phyloP scores from a whole-genome alignment of 1,140 invertebrate species.

The Chlorops oryzae region DNA sequence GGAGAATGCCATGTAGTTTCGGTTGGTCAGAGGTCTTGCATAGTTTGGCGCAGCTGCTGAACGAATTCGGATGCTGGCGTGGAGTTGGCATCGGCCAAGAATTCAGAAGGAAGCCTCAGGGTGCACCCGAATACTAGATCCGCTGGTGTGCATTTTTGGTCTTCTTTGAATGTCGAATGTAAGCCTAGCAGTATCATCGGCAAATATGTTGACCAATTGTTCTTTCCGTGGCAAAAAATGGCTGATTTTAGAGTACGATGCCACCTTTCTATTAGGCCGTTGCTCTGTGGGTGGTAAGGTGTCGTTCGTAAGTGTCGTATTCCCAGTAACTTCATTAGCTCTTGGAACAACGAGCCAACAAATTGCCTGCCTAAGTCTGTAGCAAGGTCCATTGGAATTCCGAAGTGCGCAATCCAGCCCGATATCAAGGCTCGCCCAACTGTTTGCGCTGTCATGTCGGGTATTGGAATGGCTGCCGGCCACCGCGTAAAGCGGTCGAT shows the following conservation, averaged over 20 bases:
- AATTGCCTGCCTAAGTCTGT: conserved; percentile 45
- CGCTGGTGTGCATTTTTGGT: conserved; percentile 10
- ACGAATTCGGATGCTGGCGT: conserved; percentile 12
- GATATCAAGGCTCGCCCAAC: conserved; percentile 19
- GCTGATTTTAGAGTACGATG: conserved; percentile 47
- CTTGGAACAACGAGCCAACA: conserved; percentile 30
- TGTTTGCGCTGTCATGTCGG: conserved; percentile 39
- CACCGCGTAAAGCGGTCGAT: conserved; percentile 51
- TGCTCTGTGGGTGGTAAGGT: conserved; percentile 40
- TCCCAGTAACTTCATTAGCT: conserved; percentile 24
- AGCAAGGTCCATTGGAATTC: conserved; percentile 29
- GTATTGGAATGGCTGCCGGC: conserved; percentile 47
- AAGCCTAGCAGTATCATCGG: conserved; percentile 28
- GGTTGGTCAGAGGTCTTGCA: conserved; percentile 17
- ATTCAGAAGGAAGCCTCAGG: conserved; percentile 38
- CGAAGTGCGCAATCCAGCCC: conserved; percentile 35
- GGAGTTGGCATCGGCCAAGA: conserved; percentile 21
- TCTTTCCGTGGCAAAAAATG: conserved; percentile 18
- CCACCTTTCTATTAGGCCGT: conserved; percentile 46
- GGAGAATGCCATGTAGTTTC: conserved; percentile 15
- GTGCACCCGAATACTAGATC: conserved; percentile 24
- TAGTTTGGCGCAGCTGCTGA: conserved; percentile 16
- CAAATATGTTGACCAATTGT: conserved; percentile 18
- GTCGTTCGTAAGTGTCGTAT: conserved; percentile 34
- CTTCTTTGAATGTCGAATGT: conserved; percentile 13